phyloP scores from a whole-genome alignment of 1,140 invertebrate species.

The Drosophila pectinifera region DNA sequence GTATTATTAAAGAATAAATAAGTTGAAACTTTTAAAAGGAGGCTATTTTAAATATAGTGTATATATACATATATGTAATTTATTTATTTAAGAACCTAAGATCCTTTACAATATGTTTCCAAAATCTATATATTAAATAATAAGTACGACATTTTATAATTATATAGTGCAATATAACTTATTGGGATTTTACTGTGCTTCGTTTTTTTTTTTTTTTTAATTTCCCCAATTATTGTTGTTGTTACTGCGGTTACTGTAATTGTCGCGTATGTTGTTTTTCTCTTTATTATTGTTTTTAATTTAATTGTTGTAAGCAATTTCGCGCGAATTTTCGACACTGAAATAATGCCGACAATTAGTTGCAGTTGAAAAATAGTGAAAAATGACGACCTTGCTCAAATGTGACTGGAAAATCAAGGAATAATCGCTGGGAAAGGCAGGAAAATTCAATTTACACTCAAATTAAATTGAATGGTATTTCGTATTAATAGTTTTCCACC shows the following conservation, averaged over 20 bases:
- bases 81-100: too few species aligned
- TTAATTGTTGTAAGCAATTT: constrained; percentile 21
- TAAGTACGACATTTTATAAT: too few species aligned
- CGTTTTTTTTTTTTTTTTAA: constrained; percentile 11
- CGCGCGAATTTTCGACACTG: constrained; percentile 53
- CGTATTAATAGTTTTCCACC: constrained; percentile 32
- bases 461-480: constrained; percentile 32
- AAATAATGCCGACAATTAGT: constrained; percentile 54
- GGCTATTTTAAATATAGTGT: too few species aligned
- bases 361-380: constrained; percentile 20
- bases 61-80: too few species aligned
- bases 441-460: constrained; percentile 52
- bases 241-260: constrained; percentile 33
- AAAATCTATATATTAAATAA: too few species aligned
- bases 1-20: too few species aligned
- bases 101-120: too few species aligned
- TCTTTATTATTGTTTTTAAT: constrained; percentile 28
- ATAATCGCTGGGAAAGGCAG: constrained; percentile 32
- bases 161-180: background rate
- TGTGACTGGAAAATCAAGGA: background rate
- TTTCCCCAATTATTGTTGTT: constrained; percentile 26
- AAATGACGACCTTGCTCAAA: constrained; percentile 29
- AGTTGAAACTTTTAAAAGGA: too few species aligned
- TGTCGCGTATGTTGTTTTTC: constrained; percentile 23
- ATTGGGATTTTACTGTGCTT: constrained; percentile 18